These are phyloP conservation scores for Forbesichthys papilliferus DNA, from an alignment of 2,113 vertebrate species.

Conservation along the genomic window DNA sequence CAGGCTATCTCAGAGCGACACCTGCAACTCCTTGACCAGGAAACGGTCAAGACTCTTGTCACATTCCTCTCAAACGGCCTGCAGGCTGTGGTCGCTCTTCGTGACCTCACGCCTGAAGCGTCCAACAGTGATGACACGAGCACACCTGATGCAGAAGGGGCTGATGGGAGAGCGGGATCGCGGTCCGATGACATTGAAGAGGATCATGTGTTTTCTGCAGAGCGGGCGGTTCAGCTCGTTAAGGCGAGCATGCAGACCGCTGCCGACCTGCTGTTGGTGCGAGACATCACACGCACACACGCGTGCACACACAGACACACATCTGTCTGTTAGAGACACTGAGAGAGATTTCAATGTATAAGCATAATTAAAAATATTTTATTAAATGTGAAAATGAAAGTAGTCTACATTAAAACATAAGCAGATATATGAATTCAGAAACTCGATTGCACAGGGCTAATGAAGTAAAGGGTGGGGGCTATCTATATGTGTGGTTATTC, in stretches of 20 bases:
- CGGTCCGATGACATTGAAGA: neutral
- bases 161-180: no score
- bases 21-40: constrained; percentile 24
- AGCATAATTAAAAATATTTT: neutral
- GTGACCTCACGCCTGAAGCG: constrained; percentile 4
- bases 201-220: neutral
- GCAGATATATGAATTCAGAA: no score
- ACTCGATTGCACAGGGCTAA: no score
- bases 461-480: no score
- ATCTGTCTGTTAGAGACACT: neutral
- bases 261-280: constrained; percentile 76
- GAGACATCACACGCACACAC: constrained; percentile 25
- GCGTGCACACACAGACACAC: neutral
- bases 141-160: neutral
- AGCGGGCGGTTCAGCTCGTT: constrained; percentile 33
- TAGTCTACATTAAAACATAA: no score
- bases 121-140: neutral
- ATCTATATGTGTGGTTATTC: neutral
- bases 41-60: constrained; percentile 49
- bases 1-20: constrained; percentile 30
- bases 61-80: constrained; percentile 68
- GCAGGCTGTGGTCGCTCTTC: constrained; percentile 35
- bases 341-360: no score
- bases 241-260: constrained; percentile 65
- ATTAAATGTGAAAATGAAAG: no score